Evolutionary conservation across 2,113 vertebrate species (phyloP).

Genomic region (Pagrus major): DNA sequence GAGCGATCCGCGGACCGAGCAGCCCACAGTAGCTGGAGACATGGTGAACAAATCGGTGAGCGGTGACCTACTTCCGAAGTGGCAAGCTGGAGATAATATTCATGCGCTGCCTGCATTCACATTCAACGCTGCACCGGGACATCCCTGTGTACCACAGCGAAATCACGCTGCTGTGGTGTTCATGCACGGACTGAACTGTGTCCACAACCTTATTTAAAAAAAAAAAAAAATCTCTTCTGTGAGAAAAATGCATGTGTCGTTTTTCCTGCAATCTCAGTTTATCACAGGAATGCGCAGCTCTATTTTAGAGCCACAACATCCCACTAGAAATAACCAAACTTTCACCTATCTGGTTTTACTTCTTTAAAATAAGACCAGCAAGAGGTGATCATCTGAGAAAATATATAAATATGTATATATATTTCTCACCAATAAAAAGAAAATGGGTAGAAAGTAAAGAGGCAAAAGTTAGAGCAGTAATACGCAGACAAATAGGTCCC

Average conservation of each 20-base stretch:
- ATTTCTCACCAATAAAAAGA: not conserved
- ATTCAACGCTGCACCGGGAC: conserved; percentile 75
- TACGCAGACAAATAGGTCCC: not conserved
- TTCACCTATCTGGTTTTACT: not conserved
- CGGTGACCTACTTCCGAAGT: conserved; percentile 85
- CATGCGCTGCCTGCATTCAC: conserved; percentile 79
- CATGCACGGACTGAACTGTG: conserved; percentile 48
- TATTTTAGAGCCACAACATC: conserved; percentile 1
- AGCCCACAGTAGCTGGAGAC: conserved; percentile 74
- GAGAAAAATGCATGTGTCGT: not conserved
- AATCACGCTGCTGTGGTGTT: conserved; percentile 36
- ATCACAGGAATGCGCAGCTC: not conserved
- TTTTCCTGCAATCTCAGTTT: not conserved
- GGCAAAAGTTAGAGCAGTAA: not conserved
- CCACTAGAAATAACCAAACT: conserved; percentile 16
- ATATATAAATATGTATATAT: too few species aligned
- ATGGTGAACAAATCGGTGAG: conserved; percentile 76
- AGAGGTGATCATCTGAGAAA: not conserved
- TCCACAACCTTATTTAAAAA: too few species aligned
- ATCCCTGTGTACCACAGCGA: conserved; percentile 57
- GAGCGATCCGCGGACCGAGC: conserved; percentile 59
- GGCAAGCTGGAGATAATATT: conserved; percentile 80
- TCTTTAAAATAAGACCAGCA: not conserved
- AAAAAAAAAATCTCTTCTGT: too few species aligned
- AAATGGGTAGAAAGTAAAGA: not conserved